Evolutionary conservation across 2,797 vertebrate species (phyloP).

Genomic region (Arremon brunneinucha): DNA sequence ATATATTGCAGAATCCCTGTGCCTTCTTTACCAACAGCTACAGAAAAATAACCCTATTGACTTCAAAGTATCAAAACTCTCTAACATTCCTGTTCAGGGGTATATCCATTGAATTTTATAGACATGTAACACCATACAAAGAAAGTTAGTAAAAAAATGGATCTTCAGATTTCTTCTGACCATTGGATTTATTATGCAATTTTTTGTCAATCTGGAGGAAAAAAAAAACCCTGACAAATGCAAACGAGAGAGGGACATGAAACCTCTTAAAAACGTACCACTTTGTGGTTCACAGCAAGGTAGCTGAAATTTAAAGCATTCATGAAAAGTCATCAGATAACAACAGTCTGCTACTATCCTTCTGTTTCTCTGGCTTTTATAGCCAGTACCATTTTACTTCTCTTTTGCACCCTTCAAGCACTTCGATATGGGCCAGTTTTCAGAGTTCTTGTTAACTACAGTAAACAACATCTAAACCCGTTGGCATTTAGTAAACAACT

Average conservation of each 20-base stretch:
- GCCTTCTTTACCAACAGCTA: not conserved
- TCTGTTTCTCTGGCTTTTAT: not conserved
- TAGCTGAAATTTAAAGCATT: not conserved
- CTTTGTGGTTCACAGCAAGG: not conserved
- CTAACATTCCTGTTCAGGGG: not conserved
- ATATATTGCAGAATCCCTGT: not conserved
- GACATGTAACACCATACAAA: not conserved
- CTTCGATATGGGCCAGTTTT: not conserved
- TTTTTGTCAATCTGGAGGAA: not conserved
- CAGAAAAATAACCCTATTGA: not conserved
- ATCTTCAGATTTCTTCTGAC: not conserved
- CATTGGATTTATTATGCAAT: not conserved
- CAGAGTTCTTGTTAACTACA: not conserved
- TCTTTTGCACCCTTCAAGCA: not conserved
- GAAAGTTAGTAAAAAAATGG: not conserved
- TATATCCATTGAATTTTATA: not conserved
- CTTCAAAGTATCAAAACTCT: not conserved
- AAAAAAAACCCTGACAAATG: not conserved
- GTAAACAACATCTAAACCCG: not conserved
- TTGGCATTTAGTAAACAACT: not conserved
- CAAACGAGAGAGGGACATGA: not conserved
- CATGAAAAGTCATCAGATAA: not conserved
- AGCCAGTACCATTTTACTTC: not conserved
- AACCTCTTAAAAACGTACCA: not conserved
- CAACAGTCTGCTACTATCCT: not conserved